phyloP scores from a whole-genome alignment of 2,888 invertebrate species.

The Melangyna quadrimaculata region DNA sequence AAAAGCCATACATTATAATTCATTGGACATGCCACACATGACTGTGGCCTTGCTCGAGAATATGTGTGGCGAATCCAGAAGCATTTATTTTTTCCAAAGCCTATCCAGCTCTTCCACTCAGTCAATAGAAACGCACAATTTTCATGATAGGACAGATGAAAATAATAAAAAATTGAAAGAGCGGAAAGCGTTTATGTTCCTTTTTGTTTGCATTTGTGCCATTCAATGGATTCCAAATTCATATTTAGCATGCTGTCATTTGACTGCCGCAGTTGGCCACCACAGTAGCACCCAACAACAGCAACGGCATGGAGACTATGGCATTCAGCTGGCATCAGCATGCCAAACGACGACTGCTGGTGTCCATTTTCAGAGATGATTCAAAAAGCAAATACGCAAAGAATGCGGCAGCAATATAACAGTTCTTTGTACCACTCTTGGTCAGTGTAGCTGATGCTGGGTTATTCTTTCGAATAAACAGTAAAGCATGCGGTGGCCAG shows the following conservation, averaged over 20 bases:
- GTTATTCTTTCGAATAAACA: conserved; percentile 21
- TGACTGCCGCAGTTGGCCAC: conserved; percentile 47
- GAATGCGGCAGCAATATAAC: conserved; percentile 69
- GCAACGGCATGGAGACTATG: neutral
- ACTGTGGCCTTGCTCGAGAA: conserved; percentile 51
- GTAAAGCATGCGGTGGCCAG: conserved; percentile 10
- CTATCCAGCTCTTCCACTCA: neutral
- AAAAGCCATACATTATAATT: conserved; percentile 44
- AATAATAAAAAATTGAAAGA: neutral
- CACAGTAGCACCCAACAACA: conserved; percentile 5
- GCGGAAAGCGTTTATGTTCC: neutral
- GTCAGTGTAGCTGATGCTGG: conserved; percentile 11
- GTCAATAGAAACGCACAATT: conserved; percentile 26
- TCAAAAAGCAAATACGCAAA: conserved; percentile 67
- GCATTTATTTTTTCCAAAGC: neutral
- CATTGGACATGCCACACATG: conserved; percentile 19
- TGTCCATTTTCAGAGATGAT: conserved; percentile 63
- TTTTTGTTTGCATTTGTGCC: conserved; percentile 22
- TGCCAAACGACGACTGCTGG: conserved; percentile 24
- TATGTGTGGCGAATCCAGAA: conserved; percentile 23
- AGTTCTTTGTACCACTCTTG: conserved; percentile 67
- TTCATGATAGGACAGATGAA: conserved; percentile 34
- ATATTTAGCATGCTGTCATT: conserved; percentile 60
- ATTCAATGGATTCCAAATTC: conserved; percentile 59
- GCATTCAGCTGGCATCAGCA: neutral